Evolutionary conservation across 2,797 vertebrate species (phyloP).

Genomic region (Enoplosus armatus): DNA sequence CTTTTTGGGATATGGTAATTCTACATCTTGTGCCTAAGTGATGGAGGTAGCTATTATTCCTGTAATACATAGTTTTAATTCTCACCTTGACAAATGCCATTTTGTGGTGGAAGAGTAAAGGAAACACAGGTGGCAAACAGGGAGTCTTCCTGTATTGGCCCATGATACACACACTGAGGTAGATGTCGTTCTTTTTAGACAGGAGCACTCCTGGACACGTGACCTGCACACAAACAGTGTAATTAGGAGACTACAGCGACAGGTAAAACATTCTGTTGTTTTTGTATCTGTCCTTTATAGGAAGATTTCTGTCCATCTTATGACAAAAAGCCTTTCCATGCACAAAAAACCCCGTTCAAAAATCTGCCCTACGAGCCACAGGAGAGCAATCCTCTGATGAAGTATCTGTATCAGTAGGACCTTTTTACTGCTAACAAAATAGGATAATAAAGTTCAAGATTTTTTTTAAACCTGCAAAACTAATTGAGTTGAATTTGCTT

Average conservation of each 20-base stretch:
- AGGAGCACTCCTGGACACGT: conserved; percentile 91
- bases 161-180: conserved; percentile 91
- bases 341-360: no score
- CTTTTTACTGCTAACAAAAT: not conserved
- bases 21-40: no score
- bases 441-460: not conserved
- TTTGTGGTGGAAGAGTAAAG: conserved; percentile 89
- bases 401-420: not conserved
- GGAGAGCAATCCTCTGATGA: not conserved
- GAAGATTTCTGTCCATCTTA: not conserved
- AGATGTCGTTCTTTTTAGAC: conserved; percentile 87
- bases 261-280: not conserved
- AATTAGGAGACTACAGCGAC: not conserved
- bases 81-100: conserved; percentile 94
- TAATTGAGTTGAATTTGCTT: not conserved
- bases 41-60: not conserved
- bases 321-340: not conserved
- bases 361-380: not conserved
- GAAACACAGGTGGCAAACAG: conserved; percentile 88
- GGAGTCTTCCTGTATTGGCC: conserved; percentile 91
- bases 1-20: no score
- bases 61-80: conserved; percentile 8
- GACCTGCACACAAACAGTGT: conserved; percentile 82
- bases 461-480: not conserved
- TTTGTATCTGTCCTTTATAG: not conserved